These are phyloP conservation scores for Caradrina clavipalpis DNA, from an alignment of 2,888 invertebrate species.

Conservation along the genomic window DNA sequence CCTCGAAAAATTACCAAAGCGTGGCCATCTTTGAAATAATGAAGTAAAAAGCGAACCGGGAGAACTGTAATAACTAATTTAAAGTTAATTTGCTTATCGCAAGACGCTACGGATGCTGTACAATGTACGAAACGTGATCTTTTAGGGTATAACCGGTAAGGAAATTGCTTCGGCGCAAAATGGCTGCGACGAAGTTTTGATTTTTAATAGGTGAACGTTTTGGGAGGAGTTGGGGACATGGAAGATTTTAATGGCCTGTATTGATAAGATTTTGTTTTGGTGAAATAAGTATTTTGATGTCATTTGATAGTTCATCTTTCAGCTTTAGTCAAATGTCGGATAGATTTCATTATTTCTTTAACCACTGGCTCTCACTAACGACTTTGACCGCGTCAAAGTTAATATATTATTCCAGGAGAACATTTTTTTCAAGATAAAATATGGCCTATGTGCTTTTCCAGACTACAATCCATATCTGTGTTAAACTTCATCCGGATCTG, in stretches of 20 bases:
- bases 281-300: too few species aligned
- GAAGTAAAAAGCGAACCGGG: slow-evolving; percentile 66
- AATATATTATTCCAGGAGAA: too few species aligned
- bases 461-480: too few species aligned
- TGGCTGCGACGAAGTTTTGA: slow-evolving; percentile 34
- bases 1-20: slow-evolving; percentile 41
- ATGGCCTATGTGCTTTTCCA: too few species aligned
- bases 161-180: slow-evolving; percentile 53
- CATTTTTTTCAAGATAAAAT: too few species aligned
- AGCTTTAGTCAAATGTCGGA: too few species aligned
- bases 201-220: slow-evolving; percentile 41
- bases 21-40: slow-evolving; percentile 67
- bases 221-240: neutral
- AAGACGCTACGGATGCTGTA: slow-evolving; percentile 64
- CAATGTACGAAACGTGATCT: slow-evolving; percentile 52
- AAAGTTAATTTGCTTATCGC: slow-evolving; percentile 77
- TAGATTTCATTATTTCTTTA: too few species aligned
- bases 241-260: slow-evolving; percentile 7
- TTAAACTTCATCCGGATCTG: too few species aligned
- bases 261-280: neutral
- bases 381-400: too few species aligned
- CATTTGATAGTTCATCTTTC: too few species aligned
- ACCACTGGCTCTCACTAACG: too few species aligned
- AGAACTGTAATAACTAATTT: slow-evolving; percentile 74
- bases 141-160: slow-evolving; percentile 50